Percentiles rank a stretch among this genome's conserved stretches.
Evolutionary conservation across 1,140 invertebrate genomes (phyloP).

Genomic region (Polypedilum vanderplanki): DNA sequence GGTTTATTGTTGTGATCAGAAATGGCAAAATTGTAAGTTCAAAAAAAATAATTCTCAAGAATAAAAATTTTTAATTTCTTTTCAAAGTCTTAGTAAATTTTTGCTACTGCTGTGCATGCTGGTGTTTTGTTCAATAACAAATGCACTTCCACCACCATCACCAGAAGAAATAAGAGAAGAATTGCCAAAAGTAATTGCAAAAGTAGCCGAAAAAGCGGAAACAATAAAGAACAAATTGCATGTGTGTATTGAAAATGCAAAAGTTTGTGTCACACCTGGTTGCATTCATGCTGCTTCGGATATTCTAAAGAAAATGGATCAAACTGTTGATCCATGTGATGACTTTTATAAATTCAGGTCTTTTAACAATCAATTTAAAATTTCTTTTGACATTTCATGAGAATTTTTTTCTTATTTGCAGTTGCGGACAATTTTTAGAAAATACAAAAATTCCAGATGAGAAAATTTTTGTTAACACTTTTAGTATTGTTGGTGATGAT

Average conservation of each 20-base stretch:
- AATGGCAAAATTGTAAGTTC: too few species aligned
- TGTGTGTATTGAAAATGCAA: neutral
- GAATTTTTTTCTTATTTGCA: slow-evolving; percentile 43
- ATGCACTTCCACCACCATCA: neutral
- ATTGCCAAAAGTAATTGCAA: neutral
- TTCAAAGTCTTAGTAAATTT: too few species aligned
- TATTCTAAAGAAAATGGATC: slow-evolving; percentile 61
- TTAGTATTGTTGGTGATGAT: slow-evolving; percentile 64
- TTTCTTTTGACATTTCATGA: neutral
- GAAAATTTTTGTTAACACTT: slow-evolving; percentile 64
- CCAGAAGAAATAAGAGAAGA: neutral
- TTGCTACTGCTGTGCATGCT: neutral
- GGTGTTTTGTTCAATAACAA: neutral
- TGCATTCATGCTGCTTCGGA: slow-evolving; percentile 59
- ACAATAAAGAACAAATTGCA: neutral
- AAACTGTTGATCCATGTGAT: slow-evolving; percentile 67
- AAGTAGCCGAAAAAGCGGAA: neutral
- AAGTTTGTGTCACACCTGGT: slow-evolving; percentile 52
- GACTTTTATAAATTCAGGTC: slow-evolving; percentile 74
- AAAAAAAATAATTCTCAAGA: too few species aligned
- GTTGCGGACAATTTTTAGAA: slow-evolving; percentile 60
- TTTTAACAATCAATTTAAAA: slow-evolving; percentile 23
- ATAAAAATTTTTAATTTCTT: too few species aligned
- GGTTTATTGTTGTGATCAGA: too few species aligned
- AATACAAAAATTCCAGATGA: slow-evolving; percentile 65